A percentile compares a stretch with the other conserved stretches of the same genome.
Conservation (phyloP, 2,797 vertebrate species). For the Australoheros facetus region DNA sequence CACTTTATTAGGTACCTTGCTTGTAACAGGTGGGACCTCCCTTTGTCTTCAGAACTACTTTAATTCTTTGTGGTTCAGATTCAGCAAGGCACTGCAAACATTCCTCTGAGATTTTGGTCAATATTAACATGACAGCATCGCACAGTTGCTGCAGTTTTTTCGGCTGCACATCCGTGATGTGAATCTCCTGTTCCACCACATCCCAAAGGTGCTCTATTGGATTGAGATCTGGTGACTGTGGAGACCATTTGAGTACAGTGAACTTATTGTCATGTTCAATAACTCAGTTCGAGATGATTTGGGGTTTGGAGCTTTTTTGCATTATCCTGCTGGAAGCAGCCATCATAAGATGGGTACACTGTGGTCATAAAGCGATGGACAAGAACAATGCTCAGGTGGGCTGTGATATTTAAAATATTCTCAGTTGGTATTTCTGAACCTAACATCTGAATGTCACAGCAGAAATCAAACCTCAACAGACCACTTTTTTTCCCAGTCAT, state of each 20-base stretch:
- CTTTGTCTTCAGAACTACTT: not conserved
- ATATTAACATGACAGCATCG: not conserved
- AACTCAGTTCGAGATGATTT: no score
- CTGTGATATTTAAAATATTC: no score
- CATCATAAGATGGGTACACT: no score
- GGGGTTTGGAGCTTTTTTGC: no score
- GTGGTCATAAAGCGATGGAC: not conserved
- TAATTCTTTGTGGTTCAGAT: not conserved
- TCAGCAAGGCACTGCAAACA: not conserved
- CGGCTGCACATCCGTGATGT: not conserved
- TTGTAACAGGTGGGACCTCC: not conserved
- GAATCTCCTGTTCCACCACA: no score
- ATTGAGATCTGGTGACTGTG: no score
- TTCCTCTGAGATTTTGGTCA: not conserved
- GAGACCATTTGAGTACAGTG: no score
- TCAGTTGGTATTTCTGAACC: not conserved
- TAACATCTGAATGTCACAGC: not conserved
- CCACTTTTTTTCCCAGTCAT: not conserved
- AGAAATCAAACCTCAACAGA: not conserved
- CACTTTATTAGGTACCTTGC: not conserved
- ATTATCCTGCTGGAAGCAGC: no score
- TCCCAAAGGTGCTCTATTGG: no score
- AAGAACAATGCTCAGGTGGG: not conserved
- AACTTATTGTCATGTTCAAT: no score
- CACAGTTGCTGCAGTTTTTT: not conserved